Evolutionary conservation across 2,888 invertebrate genomes (phyloP).

Genomic region (Diachrysia chrysitis): DNA sequence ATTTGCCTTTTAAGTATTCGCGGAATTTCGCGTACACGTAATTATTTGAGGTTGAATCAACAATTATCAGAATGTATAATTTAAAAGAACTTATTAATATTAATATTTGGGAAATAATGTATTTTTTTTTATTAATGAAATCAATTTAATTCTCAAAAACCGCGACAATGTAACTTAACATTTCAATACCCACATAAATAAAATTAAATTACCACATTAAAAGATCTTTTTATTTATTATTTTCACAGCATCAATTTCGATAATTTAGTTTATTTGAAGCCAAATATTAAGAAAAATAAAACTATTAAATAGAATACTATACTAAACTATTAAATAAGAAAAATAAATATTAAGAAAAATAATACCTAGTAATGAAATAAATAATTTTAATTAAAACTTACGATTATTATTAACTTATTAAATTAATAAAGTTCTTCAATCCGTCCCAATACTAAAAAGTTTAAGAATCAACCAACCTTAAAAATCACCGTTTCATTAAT

Average conservation of each 20-base stretch:
- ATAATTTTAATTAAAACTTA: conserved; percentile 28
- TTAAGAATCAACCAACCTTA: conserved; percentile 3
- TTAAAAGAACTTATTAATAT: too few relatives aligned
- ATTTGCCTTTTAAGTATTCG: conserved; percentile 46
- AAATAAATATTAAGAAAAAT: background rate
- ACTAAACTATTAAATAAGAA: too few relatives aligned
- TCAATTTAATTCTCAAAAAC: too few relatives aligned
- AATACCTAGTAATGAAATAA: background rate
- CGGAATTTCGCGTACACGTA: conserved; percentile 41
- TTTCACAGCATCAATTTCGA: too few relatives aligned
- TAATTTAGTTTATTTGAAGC: too few relatives aligned
- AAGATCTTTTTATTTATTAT: background rate
- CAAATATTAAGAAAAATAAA: background rate
- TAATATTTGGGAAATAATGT: too few relatives aligned
- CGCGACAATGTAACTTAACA: too few relatives aligned
- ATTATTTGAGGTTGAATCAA: conserved; percentile 14
- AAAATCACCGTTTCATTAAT: conserved; percentile 23
- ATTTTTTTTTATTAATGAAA: too few relatives aligned
- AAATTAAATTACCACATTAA: too few relatives aligned
- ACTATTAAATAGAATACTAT: too few relatives aligned
- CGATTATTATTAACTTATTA: conserved; percentile 21
- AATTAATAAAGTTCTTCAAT: conserved; percentile 21
- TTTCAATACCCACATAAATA: too few relatives aligned
- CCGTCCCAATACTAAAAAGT: background rate
- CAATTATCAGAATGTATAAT: too few relatives aligned